Base-by-base conservation (phyloP, 2,888 invertebrate genomes). In the Sphaerophoria taeniata region DNA sequence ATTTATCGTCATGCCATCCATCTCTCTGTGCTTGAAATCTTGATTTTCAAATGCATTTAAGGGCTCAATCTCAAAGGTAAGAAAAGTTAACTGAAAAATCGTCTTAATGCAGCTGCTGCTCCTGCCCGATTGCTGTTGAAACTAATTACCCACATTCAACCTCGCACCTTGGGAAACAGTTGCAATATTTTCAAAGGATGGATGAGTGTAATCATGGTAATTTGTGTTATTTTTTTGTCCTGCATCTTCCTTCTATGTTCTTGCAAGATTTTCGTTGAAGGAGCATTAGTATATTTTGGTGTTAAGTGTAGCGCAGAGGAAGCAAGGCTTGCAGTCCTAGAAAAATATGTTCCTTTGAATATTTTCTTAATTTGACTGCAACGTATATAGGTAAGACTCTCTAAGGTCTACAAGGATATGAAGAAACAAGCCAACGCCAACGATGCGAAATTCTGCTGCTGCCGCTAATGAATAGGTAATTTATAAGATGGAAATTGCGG, bases 391-490 rank as follows among this genome's bases (percentile, higher is more conserved):
- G 6, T 39, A 7, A 6, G 6, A 7, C 9, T 39, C 39, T 39
- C 9, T 39, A 39, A 9, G 39, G 39, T 9, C 3, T 6, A 6
- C 9, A 7, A 7, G 39, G 39, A 6, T 7, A 39, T 7, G 9
- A 39, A 39, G 9, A 39, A 39, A 39, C 6, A 39, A 39, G 9
- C 39, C 39, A 6, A 39, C 9, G 39, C 39, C 9, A 39, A 7
- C 9, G 6, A 39, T 39, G 39, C 7, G 7, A 39, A 39, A 1
- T 9, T 7, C 39, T 75, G 65, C 70, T 75, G 70, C 65, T 70
- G 49, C 71, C 63, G 56, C 75, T 81, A 81, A 81, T 81, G 80
- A 81, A 81, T 81, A 71, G 63, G 73, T 81, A 75, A 81, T 81
- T 81, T 81, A 45, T 65, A 81, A 43, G 47, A 75, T 70, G 75